These are phyloP conservation scores for Eupsittula cactorum DNA, from an alignment of 2,113 vertebrate genomes.

Conservation along the genomic window DNA sequence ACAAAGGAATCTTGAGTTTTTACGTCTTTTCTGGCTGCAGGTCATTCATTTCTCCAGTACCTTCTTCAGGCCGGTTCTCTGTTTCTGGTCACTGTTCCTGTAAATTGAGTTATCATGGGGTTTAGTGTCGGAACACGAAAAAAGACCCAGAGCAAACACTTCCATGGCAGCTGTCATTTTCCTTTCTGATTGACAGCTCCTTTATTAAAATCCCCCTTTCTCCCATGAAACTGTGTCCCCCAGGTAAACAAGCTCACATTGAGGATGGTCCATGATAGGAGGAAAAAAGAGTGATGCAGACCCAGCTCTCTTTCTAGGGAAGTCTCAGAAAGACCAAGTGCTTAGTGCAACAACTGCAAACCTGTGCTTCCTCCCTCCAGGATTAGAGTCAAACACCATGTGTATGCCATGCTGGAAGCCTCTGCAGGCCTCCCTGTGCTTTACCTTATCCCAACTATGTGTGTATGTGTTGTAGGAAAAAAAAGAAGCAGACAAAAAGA, in stretches of 20 bases:
- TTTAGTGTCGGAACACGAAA: not conserved
- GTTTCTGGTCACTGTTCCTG: not conserved
- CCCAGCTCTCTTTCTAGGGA: not conserved
- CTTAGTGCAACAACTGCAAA: not conserved
- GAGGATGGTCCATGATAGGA: not conserved
- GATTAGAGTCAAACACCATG: not conserved
- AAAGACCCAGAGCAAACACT: not conserved
- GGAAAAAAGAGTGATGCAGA: not conserved
- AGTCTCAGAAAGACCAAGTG: not conserved
- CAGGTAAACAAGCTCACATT: not conserved
- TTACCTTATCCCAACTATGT: not conserved
- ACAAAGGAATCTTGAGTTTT: not conserved
- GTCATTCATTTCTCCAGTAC: not conserved
- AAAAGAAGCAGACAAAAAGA: not conserved
- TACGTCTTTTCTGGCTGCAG: not conserved
- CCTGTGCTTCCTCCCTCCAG: not conserved
- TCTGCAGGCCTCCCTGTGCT: not conserved
- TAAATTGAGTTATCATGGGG: not conserved
- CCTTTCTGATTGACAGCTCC: not conserved
- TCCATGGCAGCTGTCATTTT: not conserved
- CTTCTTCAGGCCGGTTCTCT: not conserved
- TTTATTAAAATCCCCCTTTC: not conserved
- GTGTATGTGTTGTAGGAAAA: not conserved
- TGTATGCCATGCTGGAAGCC: fast-evolving
- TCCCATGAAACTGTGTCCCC: not conserved